Conservation (phyloP, 2,797 vertebrate species). For the Calcarius lapponicus region DNA sequence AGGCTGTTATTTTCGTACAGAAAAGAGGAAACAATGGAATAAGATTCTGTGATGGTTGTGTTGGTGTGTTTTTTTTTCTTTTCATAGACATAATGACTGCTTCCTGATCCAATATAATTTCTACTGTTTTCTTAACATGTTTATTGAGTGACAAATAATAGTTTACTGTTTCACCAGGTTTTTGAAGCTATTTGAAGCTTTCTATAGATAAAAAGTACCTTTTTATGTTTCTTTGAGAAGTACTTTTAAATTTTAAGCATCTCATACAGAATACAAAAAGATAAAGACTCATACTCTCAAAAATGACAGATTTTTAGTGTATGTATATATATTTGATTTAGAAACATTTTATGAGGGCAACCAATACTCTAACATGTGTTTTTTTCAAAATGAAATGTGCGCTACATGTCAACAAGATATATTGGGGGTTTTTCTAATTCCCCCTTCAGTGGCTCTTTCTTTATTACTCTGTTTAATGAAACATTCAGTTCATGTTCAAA, state of each 20-base stretch:
- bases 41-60: background rate
- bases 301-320: background rate
- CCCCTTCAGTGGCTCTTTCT: background rate
- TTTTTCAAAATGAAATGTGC: background rate
- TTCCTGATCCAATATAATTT: conserved; percentile 3
- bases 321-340: background rate
- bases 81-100: background rate
- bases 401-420: background rate
- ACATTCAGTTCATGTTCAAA: background rate
- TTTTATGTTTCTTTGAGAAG: background rate
- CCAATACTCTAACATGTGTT: background rate
- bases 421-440: background rate
- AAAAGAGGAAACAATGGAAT: background rate
- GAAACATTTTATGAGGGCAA: background rate
- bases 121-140: background rate
- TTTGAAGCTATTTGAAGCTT: background rate
- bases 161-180: background rate
- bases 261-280: background rate
- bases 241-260: background rate
- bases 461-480: background rate
- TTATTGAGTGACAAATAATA: background rate
- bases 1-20: background rate
- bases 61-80: fast-evolving
- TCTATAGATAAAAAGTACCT: background rate
- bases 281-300: background rate